phyloP scores from a whole-genome alignment of 2,888 invertebrate genomes.

The Lasius platythorax region DNA sequence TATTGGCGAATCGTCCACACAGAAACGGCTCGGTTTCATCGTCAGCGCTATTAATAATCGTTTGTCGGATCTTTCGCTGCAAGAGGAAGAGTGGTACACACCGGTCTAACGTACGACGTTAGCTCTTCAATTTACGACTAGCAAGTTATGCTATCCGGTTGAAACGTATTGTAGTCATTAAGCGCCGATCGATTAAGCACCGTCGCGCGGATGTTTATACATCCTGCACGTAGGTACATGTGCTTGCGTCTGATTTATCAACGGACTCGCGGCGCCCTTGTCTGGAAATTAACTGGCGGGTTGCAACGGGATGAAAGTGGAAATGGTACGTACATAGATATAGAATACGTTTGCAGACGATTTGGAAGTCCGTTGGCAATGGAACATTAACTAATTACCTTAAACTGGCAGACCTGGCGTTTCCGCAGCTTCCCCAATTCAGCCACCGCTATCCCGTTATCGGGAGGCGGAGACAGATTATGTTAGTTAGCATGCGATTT shows the following conservation, averaged over 20 bases:
- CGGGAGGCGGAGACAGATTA: conserved; percentile 75
- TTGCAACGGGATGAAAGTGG: conserved; percentile 60
- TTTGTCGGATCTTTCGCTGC: conserved; percentile 46
- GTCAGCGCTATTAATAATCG: conserved; percentile 54
- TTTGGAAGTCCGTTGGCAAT: conserved; percentile 71
- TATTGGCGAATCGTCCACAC: conserved; percentile 30
- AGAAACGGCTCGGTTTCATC: conserved; percentile 46
- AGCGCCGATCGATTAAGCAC: conserved; percentile 78
- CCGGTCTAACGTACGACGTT: conserved; percentile 48
- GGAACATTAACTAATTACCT: conserved; percentile 79
- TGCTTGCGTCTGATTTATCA: conserved; percentile 72
- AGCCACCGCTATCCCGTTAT: conserved; percentile 63
- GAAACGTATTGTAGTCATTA: conserved; percentile 76
- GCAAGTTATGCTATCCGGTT: conserved; percentile 37
- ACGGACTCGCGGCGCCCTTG: conserved; percentile 60
- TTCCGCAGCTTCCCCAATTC: conserved; percentile 66
- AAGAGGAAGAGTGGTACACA: conserved; percentile 35
- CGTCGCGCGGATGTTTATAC: conserved; percentile 55
- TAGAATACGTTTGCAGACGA: conserved; percentile 57
- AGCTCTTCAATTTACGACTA: conserved; percentile 55
- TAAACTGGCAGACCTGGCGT: conserved; percentile 68
- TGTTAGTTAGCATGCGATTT: conserved; percentile 76
- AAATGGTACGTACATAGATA: conserved; percentile 51
- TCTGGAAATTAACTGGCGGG: conserved; percentile 66
- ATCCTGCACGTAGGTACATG: conserved; percentile 42